These are phyloP conservation scores for Sylvia borin DNA, from an alignment of 2,797 vertebrate species.

Conservation along the genomic window DNA sequence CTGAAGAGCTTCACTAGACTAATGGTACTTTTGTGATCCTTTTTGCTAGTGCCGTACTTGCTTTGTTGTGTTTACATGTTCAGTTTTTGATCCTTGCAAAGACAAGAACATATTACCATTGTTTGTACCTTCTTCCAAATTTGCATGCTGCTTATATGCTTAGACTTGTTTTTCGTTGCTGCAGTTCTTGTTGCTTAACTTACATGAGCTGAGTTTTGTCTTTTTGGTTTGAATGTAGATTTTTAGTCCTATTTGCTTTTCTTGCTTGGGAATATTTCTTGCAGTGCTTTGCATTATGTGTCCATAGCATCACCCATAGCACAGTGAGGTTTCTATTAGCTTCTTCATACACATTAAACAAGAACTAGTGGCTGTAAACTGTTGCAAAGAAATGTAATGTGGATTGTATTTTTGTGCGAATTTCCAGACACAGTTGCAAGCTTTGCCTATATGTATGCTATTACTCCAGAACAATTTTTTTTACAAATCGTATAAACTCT, in stretches of 20 bases:
- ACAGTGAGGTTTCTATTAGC: background rate
- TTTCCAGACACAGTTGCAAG: background rate
- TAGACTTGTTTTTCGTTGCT: background rate
- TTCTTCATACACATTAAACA: background rate
- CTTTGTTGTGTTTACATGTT: background rate
- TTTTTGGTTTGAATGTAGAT: background rate
- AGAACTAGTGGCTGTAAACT: background rate
- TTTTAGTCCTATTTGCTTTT: background rate
- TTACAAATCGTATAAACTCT: background rate
- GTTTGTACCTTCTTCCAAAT: background rate
- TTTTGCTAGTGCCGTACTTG: background rate
- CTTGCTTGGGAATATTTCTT: background rate
- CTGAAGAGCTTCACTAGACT: background rate
- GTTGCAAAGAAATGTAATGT: background rate
- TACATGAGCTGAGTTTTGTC: accelerated
- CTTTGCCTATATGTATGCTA: background rate
- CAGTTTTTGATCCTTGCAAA: background rate
- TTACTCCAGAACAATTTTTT: background rate
- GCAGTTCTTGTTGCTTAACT: background rate
- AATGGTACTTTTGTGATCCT: background rate
- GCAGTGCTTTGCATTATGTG: background rate
- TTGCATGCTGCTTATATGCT: background rate
- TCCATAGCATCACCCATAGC: background rate
- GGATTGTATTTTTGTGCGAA: background rate
- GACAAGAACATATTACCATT: accelerated